phyloP scores from a whole-genome alignment of 2,888 invertebrate species.

The Acleris holmiana region DNA sequence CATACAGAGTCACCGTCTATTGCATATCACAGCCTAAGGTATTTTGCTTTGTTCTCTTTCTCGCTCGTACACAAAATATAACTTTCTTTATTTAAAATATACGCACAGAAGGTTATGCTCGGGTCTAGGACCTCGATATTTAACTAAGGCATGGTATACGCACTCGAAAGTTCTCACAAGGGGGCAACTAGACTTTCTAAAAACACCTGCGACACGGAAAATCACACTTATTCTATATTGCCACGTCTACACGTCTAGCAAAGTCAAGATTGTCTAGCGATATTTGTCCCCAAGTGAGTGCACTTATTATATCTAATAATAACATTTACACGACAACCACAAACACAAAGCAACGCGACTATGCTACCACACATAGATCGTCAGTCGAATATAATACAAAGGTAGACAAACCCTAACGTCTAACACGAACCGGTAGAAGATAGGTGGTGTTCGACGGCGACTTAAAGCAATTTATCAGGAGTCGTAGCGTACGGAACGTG shows the following conservation, averaged over 20 bases:
- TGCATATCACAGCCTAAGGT: conserved; percentile 28
- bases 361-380: not conserved
- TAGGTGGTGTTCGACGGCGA: not conserved
- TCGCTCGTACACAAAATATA: conserved; percentile 32
- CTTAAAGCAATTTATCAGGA: too few relatives aligned
- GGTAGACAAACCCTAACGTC: not conserved
- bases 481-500: too few relatives aligned
- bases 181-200: too few relatives aligned
- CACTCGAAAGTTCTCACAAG: not conserved
- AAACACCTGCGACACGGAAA: too few relatives aligned
- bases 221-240: too few relatives aligned
- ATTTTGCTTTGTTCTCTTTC: conserved; percentile 10
- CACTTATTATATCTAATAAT: conserved; percentile 1
- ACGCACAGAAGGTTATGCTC: conserved; percentile 1
- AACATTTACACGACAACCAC: conserved; percentile 3
- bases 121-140: too few relatives aligned
- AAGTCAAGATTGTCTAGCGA: too few relatives aligned
- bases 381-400: not conserved
- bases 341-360: conserved; percentile 1
- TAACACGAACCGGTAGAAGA: not conserved
- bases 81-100: conserved; percentile 25
- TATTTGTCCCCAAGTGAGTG: not conserved
- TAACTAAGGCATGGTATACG: not conserved
- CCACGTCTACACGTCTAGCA: too few relatives aligned
- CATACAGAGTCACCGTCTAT: conserved; percentile 7